Conservation (phyloP, 2,888 invertebrate genomes). For the Gryllus longicercus region DNA sequence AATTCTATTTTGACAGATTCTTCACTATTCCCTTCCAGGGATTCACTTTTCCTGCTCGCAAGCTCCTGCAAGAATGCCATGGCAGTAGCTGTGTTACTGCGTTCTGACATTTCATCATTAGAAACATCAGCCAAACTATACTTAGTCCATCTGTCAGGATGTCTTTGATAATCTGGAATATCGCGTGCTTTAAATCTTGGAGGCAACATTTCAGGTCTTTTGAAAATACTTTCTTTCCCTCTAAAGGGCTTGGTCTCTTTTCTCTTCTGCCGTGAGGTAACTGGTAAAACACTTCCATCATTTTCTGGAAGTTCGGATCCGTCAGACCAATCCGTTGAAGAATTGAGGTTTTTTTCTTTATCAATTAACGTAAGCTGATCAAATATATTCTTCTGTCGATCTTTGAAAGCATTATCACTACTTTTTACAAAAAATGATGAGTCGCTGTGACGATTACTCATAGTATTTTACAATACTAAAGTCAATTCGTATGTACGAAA, state of each 20-base stretch:
- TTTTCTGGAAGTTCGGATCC: neutral
- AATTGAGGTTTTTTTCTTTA: constrained; percentile 49
- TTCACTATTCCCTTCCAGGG: constrained; percentile 34
- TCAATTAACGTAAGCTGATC: constrained; percentile 65
- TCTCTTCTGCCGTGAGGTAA: constrained; percentile 32
- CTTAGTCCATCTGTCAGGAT: constrained; percentile 79
- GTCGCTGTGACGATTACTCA: too few species aligned
- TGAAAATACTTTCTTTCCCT: constrained; percentile 76
- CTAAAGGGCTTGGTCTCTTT: constrained; percentile 59
- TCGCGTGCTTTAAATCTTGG: constrained; percentile 44
- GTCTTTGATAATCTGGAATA: constrained; percentile 57
- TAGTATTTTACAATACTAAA: too few species aligned
- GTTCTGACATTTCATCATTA: constrained; percentile 71
- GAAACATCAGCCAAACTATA: constrained; percentile 76
- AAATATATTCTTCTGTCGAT: constrained; percentile 67
- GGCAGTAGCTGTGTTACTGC: constrained; percentile 72
- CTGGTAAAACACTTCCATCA: neutral
- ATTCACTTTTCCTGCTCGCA: constrained; percentile 52
- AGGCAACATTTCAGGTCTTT: constrained; percentile 63
- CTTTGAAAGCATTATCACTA: constrained; percentile 47
- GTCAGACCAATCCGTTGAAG: constrained; percentile 37
- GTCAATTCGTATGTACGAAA: too few species aligned
- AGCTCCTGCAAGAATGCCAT: constrained; percentile 69
- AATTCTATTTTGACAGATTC: constrained; percentile 37
- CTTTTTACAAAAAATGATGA: constrained; percentile 31